These are phyloP conservation scores for Suricata suricatta DNA, from an alignment of 2,113 vertebrate species.

Conservation along the genomic window DNA sequence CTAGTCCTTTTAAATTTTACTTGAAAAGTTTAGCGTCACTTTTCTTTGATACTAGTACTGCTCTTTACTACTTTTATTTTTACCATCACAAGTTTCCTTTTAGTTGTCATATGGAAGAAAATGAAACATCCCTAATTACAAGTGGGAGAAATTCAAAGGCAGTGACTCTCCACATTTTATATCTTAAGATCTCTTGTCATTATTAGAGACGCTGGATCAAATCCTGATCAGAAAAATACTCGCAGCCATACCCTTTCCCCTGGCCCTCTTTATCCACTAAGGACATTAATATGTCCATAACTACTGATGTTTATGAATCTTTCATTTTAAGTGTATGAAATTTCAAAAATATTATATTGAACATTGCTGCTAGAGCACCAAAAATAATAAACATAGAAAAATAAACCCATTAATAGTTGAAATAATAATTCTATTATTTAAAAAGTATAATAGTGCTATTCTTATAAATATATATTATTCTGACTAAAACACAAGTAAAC, in stretches of 20 bases:
- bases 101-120: background rate
- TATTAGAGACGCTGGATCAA: background rate
- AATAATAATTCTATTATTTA: background rate
- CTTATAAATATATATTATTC: background rate
- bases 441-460: background rate
- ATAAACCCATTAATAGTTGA: background rate
- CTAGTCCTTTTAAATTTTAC: background rate
- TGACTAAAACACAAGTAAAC: background rate
- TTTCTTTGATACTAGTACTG: background rate
- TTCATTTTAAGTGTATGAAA: background rate
- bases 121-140: background rate
- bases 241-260: background rate
- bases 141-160: background rate
- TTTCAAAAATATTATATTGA: background rate
- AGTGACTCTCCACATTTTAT: background rate
- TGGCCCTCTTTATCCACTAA: background rate
- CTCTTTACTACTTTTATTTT: background rate
- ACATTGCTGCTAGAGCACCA: background rate
- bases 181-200: background rate
- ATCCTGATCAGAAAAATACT: background rate
- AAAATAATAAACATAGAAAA: background rate
- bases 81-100: background rate
- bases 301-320: background rate
- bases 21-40: background rate
- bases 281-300: background rate